Percentiles rank a stretch among this genome's conserved stretches.
These are phyloP conservation scores for Peromyscus polionotus DNA, from an alignment of 2,113 vertebrate species.

Conservation along the genomic window DNA sequence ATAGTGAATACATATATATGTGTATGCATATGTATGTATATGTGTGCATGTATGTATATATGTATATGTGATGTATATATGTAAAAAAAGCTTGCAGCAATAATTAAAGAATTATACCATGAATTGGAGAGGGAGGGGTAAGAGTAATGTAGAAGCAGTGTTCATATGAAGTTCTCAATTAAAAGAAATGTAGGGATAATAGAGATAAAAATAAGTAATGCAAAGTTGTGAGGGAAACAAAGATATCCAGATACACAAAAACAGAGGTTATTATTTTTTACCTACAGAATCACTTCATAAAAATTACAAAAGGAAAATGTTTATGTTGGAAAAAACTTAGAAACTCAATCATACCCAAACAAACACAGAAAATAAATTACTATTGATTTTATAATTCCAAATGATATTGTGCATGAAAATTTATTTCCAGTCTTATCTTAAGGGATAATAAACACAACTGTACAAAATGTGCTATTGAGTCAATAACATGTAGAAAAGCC, in stretches of 20 bases:
- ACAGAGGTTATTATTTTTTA: background rate
- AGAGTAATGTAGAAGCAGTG: background rate
- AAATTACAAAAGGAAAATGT: background rate
- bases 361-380: background rate
- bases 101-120: background rate
- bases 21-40: background rate
- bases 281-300: background rate
- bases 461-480: background rate
- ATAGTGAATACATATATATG: background rate
- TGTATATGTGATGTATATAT: background rate
- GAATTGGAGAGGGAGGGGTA: background rate
- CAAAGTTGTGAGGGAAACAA: background rate
- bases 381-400: background rate
- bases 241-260: background rate
- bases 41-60: background rate
- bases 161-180: background rate
- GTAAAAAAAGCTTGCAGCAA: background rate
- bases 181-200: background rate
- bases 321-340: background rate
- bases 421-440: background rate
- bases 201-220: background rate
- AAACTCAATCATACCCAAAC: background rate
- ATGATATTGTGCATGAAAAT: background rate
- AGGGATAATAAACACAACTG: background rate
- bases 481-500: background rate